Base-by-base conservation (phyloP, 1,140 invertebrate species). In the Pseudobourletiella spinata region DNA sequence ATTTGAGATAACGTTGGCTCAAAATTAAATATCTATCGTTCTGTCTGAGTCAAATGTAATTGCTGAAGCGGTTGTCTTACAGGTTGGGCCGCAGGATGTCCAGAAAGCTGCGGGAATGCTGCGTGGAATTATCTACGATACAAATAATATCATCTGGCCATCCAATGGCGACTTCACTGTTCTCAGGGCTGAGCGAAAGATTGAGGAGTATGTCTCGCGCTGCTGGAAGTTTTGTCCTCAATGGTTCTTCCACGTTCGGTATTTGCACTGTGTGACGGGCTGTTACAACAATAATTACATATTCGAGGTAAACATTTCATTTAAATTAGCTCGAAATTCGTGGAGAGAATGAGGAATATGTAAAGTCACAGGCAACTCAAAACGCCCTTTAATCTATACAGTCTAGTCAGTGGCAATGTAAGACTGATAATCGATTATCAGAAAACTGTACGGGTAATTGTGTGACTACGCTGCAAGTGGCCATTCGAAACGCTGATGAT, bases 161-260 rank as follows among this genome's bases (percentile, higher is more conserved):
- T 50, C 30, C 14, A 52, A 25, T 30, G 52, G 29, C 8, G 63
- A 60, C 16, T 65, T 65, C 39, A 26, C 35, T 16, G 50, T 61
- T 16, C 46, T 60, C 6, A 39, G 28, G 29, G 58, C 46, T 2
- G 22, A 29, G 32, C 60, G 42, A 28, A 44, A 35, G 28, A 60
- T 65, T 22, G 57, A 65, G 15, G 63, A 65, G n/a, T 65, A 60
- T 39, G 56, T 65, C 3, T 57, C 22, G 8, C 39, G 59, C 6
- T 65, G 63, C 35, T 65, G 63, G 63, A 57, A 30, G 11, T 29
- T 65, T 2, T 58, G 59, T 28, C 43, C 63, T 6, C 48, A 60
- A 57, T 65, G 63, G 63, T 25, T 39, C 20, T 60, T 65, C 29
- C 43, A 57, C 24, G 39, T 65, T 14, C 6, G 57, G 3, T 59